Evolutionary conservation across 1,140 invertebrate genomes (phyloP), one percentile per base, ranked within the genome.

Genomic region (Tetragonula clypearis): DNA sequence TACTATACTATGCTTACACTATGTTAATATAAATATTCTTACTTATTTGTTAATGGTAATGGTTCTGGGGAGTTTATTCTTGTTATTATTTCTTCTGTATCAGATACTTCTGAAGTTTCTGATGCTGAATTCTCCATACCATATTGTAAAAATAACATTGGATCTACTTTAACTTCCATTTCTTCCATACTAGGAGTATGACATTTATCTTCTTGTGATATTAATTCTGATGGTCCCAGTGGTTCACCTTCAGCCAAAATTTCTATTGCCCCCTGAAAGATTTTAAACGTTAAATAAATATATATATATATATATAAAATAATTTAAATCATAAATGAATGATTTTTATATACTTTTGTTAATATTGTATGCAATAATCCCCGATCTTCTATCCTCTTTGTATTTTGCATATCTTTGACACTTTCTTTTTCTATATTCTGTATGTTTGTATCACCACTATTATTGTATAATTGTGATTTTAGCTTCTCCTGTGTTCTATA

Each of bases 91-190:
- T 93, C 92, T 60, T 94, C 93, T 21, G 81, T 91, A 21, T 95
- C 94, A 6, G 93, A 93, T 65, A 72, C 86, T 30, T 94, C 93
- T 9, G 93, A 94, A 74, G 90, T 88, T 86, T 93, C 93, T 6
- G 93, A 94, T n/a, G 91, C 87, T 35, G 92, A 91, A 73, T 93
- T 87, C 83, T 95, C 95, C 69, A 94, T 88, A 58, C 92, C 92
- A 84, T 94, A 96, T 77, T 95, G 94, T 41, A 96, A 92, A 92
- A 96, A 95, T 84, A 96, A 90, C 96, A 96, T 96, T 23, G 96
- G 96, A 90, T 96, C 96, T 12, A 96, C 93, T 85, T 95, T 95
- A 1, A 96, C 96, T 93, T 96, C 96, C 94, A 96, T 95, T 93
- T 96, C 95, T 79, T 95, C 96, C 79, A 91, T 93, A 91, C 92